A percentile compares a stretch with the other conserved stretches of the same genome.
phyloP scores from a whole-genome alignment of 2,888 invertebrate species.

The Parascotia fuliginaria region DNA sequence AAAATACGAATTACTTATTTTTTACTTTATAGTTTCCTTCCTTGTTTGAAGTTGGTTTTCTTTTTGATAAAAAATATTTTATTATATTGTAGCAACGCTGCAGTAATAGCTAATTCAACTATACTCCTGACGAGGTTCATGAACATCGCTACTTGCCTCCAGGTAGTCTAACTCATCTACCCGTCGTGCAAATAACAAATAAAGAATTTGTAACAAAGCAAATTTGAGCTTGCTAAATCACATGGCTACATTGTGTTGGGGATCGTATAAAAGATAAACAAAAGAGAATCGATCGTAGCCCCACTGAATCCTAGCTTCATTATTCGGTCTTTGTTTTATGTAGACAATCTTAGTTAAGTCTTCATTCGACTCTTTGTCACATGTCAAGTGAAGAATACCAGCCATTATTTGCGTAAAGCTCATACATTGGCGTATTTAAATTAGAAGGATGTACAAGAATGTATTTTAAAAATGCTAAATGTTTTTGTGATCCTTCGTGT shows the following conservation, averaged over 20 bases:
- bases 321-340: slow-evolving; percentile 44
- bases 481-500: not conserved
- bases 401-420: slow-evolving; percentile 19
- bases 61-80: too few species aligned
- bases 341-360: slow-evolving; percentile 40
- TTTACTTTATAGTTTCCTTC: too few species aligned
- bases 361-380: slow-evolving; percentile 39
- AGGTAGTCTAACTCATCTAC: too few species aligned
- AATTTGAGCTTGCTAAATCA: slow-evolving; percentile 9
- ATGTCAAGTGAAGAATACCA: slow-evolving; percentile 31
- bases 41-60: too few species aligned
- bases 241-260: slow-evolving; percentile 17
- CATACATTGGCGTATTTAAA: slow-evolving; percentile 40
- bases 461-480: not conserved
- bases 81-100: too few species aligned
- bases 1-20: too few species aligned
- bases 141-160: too few species aligned
- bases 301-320: slow-evolving; percentile 41
- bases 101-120: too few species aligned
- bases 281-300: slow-evolving; percentile 46
- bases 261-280: slow-evolving; percentile 25
- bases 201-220: not conserved
- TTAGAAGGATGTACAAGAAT: slow-evolving; percentile 15
- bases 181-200: not conserved
- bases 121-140: too few species aligned